Percentiles rank a stretch among this genome's conserved stretches.
phyloP scores from a whole-genome alignment of 2,113 vertebrate genomes.

The Rousettus leschenaultii region DNA sequence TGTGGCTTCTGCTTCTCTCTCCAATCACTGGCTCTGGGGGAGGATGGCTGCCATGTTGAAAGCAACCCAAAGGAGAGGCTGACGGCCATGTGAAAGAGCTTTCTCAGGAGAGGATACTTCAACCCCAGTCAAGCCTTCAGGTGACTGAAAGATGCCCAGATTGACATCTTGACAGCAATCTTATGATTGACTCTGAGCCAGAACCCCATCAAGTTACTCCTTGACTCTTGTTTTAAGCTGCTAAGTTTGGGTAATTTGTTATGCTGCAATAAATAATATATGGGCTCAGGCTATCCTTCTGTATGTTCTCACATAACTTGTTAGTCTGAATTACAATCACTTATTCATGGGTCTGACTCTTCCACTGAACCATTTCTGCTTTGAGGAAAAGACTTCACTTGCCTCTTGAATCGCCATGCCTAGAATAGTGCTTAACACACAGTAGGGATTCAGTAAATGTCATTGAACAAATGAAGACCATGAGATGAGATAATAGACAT shows the following conservation, averaged over 20 bases:
- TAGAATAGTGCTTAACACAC: background rate
- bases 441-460: background rate
- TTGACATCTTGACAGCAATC: background rate
- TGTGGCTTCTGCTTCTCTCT: background rate
- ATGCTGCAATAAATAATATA: background rate
- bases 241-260: slow-evolving; percentile 15
- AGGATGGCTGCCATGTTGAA: background rate
- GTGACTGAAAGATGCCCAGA: background rate
- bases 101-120: background rate
- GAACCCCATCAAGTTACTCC: background rate
- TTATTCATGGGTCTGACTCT: background rate
- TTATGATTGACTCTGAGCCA: background rate
- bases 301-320: background rate
- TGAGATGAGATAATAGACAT: background rate
- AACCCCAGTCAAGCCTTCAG: background rate
- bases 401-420: background rate
- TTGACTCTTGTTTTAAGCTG: background rate
- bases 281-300: background rate
- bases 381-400: background rate
- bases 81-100: background rate
- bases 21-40: background rate
- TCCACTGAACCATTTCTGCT: background rate
- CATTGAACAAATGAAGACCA: background rate
- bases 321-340: background rate
- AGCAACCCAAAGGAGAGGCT: background rate